Percentiles rank a stretch among this genome's conserved stretches.
Conservation (phyloP, 2,797 vertebrate species). For the Pteronotus mesoamericanus region DNA sequence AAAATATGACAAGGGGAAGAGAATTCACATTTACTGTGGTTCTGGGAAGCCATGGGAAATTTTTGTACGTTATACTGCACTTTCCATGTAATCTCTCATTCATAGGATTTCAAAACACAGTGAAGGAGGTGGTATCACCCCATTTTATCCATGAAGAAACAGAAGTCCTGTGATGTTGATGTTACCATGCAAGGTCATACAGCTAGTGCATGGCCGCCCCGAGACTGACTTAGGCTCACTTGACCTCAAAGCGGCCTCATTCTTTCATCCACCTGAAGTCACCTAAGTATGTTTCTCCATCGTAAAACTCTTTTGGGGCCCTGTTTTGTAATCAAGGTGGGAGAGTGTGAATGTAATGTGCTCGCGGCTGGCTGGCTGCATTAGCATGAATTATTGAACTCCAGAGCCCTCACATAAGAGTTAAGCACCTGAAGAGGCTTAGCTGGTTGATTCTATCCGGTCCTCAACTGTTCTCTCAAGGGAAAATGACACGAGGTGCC, state of each 20-base stretch:
- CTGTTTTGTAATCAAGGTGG: constrained; percentile 58
- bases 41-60: neutral
- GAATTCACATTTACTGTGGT: neutral
- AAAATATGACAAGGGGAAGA: neutral
- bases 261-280: neutral
- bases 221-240: neutral
- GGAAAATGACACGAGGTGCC: constrained; percentile 40
- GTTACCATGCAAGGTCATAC: neutral
- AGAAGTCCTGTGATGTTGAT: neutral
- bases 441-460: constrained; percentile 43
- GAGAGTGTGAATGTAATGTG: constrained; percentile 29
- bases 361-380: neutral
- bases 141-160: neutral
- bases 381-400: constrained; percentile 67
- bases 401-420: constrained; percentile 47
- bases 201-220: neutral
- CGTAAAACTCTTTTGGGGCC: constrained; percentile 16
- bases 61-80: neutral
- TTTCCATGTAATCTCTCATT: neutral
- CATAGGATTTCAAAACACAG: neutral
- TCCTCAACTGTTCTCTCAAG: constrained; percentile 20
- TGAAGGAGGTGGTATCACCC: neutral
- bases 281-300: neutral
- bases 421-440: constrained; percentile 57
- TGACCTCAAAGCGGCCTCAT: neutral